Evolutionary conservation across 2,113 vertebrate genomes (phyloP).

Genomic region (Neodon shergylaensis): DNA sequence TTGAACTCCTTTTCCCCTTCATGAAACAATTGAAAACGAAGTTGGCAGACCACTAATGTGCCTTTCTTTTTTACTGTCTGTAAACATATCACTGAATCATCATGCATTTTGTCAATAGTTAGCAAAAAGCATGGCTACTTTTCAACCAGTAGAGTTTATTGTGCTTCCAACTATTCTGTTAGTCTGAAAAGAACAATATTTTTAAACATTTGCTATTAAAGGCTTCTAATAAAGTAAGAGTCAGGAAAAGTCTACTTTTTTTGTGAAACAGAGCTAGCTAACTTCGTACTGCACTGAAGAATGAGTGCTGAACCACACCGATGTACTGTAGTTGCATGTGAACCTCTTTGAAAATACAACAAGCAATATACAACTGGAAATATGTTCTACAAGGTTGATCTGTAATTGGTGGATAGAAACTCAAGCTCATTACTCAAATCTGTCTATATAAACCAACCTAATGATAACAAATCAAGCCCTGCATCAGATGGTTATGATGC

Average conservation of each 20-base stretch:
- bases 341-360: background rate
- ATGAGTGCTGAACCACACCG: background rate
- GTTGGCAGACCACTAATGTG: background rate
- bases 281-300: conserved; percentile 38
- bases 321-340: conserved; percentile 19
- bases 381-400: conserved; percentile 14
- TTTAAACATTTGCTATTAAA: background rate
- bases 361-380: background rate
- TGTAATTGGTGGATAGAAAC: background rate
- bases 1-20: conserved; percentile 23
- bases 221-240: conserved; percentile 1
- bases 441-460: conserved; percentile 27
- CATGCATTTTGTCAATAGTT: background rate
- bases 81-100: conserved; percentile 13
- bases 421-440: conserved; percentile 18
- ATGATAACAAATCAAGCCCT: conserved; percentile 16
- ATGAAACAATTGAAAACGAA: conserved; percentile 5
- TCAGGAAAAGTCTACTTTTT: background rate
- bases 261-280: conserved; percentile 24
- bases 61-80: background rate
- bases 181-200: conserved; percentile 32
- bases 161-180: conserved; percentile 5
- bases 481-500: background rate
- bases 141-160: conserved; percentile 26
- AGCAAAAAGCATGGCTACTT: background rate